phyloP scores from a whole-genome alignment of 2,888 invertebrate genomes.

The Pemphredon lugubris region DNA sequence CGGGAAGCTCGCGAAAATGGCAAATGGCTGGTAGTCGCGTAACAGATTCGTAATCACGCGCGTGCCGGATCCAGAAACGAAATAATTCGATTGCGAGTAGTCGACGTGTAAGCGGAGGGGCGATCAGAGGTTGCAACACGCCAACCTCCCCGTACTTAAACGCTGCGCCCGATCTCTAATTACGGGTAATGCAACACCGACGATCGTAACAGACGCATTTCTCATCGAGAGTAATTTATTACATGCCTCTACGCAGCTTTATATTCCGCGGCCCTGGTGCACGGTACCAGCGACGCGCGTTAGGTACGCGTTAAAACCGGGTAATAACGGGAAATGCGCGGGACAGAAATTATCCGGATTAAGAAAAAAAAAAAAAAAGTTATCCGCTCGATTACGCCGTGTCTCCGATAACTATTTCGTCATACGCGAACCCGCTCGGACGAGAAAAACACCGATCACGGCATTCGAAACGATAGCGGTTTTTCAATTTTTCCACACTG shows the following conservation, averaged over 20 bases:
- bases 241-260: slow-evolving; percentile 2
- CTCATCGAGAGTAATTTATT: slow-evolving; percentile 39
- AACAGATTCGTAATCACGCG: neutral
- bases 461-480: too few relatives aligned
- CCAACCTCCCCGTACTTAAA: slow-evolving; percentile 32
- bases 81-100: slow-evolving; percentile 11
- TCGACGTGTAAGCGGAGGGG: slow-evolving; percentile 28
- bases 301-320: neutral
- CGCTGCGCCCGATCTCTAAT: slow-evolving; percentile 42
- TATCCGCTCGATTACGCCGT: too few relatives aligned
- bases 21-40: too few relatives aligned
- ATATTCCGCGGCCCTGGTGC: neutral
- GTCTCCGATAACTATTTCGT: too few relatives aligned
- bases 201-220: slow-evolving; percentile 35
- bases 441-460: too few relatives aligned
- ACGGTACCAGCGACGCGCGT: too few relatives aligned
- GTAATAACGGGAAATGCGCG: neutral
- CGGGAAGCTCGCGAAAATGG: too few relatives aligned
- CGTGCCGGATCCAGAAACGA: slow-evolving; percentile 22
- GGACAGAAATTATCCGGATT: slow-evolving; percentile 13
- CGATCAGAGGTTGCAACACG: slow-evolving; percentile 29
- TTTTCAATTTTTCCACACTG: too few relatives aligned
- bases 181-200: slow-evolving; percentile 42
- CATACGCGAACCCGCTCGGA: too few relatives aligned
- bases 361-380: too few relatives aligned